phyloP scores from a whole-genome alignment of 2,888 invertebrate species.

The Yponomeuta evonymella region DNA sequence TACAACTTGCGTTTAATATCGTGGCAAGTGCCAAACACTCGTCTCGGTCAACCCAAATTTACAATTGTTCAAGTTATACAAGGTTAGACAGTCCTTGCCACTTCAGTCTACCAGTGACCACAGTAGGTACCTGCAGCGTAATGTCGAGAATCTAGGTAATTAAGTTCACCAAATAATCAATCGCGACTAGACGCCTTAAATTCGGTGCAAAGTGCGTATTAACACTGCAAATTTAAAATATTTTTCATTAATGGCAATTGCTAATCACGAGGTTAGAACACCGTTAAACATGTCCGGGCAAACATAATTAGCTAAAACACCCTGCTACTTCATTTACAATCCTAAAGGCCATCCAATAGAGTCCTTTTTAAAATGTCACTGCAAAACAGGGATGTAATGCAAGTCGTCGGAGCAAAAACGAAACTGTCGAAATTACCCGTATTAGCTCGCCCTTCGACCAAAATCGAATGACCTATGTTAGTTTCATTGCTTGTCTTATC shows the following conservation, averaged over 20 bases:
- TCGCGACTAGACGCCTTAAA: too few relatives aligned
- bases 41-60: too few relatives aligned
- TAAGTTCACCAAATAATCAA: too few relatives aligned
- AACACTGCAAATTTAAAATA: neutral
- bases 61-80: too few relatives aligned
- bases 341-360: neutral
- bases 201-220: neutral
- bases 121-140: too few relatives aligned
- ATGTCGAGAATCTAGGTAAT: too few relatives aligned
- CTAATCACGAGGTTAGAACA: neutral
- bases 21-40: too few relatives aligned
- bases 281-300: neutral
- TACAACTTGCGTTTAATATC: too few relatives aligned
- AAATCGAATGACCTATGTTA: neutral
- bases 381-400: conserved; percentile 2
- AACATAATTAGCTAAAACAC: neutral
- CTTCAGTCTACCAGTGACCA: too few relatives aligned
- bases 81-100: too few relatives aligned
- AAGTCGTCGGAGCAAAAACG: conserved; percentile 11
- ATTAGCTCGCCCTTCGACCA: neutral
- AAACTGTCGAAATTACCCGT: neutral
- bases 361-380: neutral
- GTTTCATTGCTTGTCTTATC: neutral
- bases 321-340: neutral
- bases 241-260: neutral